phyloP scores from a whole-genome alignment of 2,888 invertebrate species.

The Helicoverpa assulta region DNA sequence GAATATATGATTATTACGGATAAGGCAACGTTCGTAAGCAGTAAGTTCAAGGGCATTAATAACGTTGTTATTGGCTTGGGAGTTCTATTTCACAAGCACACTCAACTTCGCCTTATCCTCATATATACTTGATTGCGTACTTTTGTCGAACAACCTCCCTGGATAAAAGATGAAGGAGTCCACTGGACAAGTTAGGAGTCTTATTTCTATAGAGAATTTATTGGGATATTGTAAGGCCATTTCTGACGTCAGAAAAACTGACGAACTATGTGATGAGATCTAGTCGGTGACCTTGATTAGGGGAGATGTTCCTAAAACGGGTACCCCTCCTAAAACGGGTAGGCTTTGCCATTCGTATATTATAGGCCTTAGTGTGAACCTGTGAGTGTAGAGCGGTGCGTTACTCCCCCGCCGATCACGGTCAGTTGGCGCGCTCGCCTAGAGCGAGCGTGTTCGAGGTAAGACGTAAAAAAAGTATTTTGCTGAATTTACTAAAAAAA shows the following conservation, averaged over 20 bases:
- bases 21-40: conserved; percentile 28
- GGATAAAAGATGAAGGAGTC: conserved; percentile 40
- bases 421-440: too few relatives aligned
- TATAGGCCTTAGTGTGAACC: too few relatives aligned
- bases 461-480: too few relatives aligned
- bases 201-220: conserved; percentile 42
- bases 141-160: conserved; percentile 49
- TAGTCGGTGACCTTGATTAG: conserved; percentile 19
- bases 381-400: too few relatives aligned
- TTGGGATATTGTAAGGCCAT: conserved; percentile 36
- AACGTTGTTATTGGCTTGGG: conserved; percentile 56
- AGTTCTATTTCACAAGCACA: conserved; percentile 55
- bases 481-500: too few relatives aligned
- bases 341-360: too few relatives aligned
- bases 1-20: conserved; percentile 13
- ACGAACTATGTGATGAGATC: conserved; percentile 10
- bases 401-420: too few relatives aligned
- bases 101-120: conserved; percentile 45
- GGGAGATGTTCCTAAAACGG: too few relatives aligned
- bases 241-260: conserved; percentile 18
- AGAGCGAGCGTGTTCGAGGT: too few relatives aligned
- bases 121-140: conserved; percentile 52
- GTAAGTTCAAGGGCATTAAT: conserved; percentile 52
- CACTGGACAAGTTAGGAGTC: conserved; percentile 28
- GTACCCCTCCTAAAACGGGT: too few relatives aligned